Base-by-base conservation (phyloP, 30 jellyfish, hydroid and myxozoan species). In the Aurelia sp. region DNA sequence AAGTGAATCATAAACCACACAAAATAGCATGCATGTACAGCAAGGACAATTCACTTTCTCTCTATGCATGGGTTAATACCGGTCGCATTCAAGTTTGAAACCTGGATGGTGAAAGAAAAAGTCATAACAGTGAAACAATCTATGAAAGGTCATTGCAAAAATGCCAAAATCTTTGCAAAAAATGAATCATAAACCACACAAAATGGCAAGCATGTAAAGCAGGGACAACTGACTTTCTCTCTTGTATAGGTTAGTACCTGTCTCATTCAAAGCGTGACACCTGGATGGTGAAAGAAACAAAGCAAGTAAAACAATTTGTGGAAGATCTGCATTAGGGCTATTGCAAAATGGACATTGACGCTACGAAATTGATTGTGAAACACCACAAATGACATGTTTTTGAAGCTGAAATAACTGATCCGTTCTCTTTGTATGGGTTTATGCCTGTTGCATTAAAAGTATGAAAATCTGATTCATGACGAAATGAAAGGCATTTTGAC, bases 21-120 rank as follows among this genome's bases (percentile, higher is more conserved):
- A 19, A 65, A 50, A 72, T 41, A 53, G 70, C 88, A 48, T 13
- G 47, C 41, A 2, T 21, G 18, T 65, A 65, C 48, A 68, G 30
- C 61, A 60, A 12, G 31, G 13, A 22, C 13, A 60, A 12, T 24
- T 60, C 12, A 60, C 24, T 18, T 60, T 60, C 24, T 22, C n/a
- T 18, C 70, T 60, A 6, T 60, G 10, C 13, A 48, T 47, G 76
- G 58, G 51, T 60, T 61, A 66, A 62, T 62, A 67, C 88, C 88
- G 11, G 88, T 59, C 15, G 88, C 78, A 78, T 78, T 78, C 27
- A n/a, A 47, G 13, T 8, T 4, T 78, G 78, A 48, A 41, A 48
- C 84, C 84, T 72, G 52, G 52, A 8, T 1, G 52, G 52, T 41
- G 7, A 41, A 41, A 41, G 11, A 41, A 41, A 4, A 44, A 44